A percentile compares a stretch with the other conserved stretches of the same genome.
These are phyloP conservation scores for Melanotaenia boesemani DNA, from an alignment of 2,797 vertebrate genomes.

Conservation along the genomic window DNA sequence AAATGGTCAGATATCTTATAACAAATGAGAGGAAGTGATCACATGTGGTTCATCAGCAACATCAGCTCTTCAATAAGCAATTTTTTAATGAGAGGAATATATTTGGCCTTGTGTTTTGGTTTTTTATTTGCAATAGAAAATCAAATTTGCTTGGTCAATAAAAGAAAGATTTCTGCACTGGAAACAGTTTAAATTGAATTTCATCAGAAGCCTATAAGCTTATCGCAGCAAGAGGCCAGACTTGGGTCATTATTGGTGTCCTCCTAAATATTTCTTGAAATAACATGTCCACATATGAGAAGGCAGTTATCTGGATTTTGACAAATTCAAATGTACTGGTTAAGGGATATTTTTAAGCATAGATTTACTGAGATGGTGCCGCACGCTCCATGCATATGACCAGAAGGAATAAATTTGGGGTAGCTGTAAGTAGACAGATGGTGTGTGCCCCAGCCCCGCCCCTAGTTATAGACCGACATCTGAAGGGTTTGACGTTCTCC, in stretches of 20 bases:
- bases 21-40: constrained; percentile 56
- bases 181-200: not conserved
- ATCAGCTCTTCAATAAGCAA: constrained; percentile 18
- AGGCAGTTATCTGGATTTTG: not conserved
- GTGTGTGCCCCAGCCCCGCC: constrained; percentile 20
- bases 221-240: not conserved
- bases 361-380: not conserved
- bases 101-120: not conserved
- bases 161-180: not conserved
- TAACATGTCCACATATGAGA: not conserved
- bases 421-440: constrained; percentile 58
- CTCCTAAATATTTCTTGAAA: not conserved
- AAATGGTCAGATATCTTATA: constrained; percentile 43
- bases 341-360: not conserved
- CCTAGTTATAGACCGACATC: constrained; percentile 7
- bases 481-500: constrained; percentile 15
- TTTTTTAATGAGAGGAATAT: constrained; percentile 1
- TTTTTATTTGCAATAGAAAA: not conserved
- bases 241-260: not conserved
- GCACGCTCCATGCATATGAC: not conserved
- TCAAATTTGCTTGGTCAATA: not conserved
- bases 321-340: not conserved
- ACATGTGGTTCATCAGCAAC: constrained; percentile 21
- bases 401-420: constrained; percentile 32
- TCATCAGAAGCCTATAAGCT: not conserved